Conservation (phyloP, 2,797 vertebrate genomes). For the Phylloscopus collybita region DNA sequence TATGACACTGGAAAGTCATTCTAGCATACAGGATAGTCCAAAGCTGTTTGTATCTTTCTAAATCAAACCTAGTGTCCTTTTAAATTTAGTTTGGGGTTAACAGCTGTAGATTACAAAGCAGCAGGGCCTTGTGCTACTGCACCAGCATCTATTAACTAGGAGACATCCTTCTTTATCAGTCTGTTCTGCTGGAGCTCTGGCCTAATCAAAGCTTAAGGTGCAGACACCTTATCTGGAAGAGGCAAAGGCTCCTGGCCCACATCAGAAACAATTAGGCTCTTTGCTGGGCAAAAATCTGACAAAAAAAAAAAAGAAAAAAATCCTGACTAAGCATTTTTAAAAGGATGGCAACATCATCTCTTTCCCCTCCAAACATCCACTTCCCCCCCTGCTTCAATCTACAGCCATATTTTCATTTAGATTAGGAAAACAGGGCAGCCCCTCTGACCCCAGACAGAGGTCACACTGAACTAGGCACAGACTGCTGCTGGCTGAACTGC, state of each 20-base stretch:
- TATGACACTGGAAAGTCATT: background rate
- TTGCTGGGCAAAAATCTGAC: background rate
- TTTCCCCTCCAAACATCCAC: background rate
- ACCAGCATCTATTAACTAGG: background rate
- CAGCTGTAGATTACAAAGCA: background rate
- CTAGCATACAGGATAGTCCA: background rate
- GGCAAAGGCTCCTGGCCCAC: background rate
- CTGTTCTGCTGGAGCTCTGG: background rate
- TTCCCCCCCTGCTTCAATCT: fast-evolving
- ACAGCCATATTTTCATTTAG: background rate
- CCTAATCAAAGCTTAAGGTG: background rate
- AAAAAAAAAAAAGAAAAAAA: background rate
- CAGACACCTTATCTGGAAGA: background rate
- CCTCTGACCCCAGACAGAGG: background rate
- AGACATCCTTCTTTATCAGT: background rate
- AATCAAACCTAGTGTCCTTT: background rate
- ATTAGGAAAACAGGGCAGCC: background rate
- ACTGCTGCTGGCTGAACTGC: background rate
- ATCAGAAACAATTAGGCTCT: background rate
- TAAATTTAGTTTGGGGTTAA: background rate
- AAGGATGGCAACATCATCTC: background rate
- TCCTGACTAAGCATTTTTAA: background rate
- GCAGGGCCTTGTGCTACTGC: background rate
- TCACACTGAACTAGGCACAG: background rate
- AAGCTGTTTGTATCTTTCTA: background rate